A percentile compares a stretch with the other conserved stretches of the same genome.
phyloP scores from a whole-genome alignment of 2,888 invertebrate genomes.

The Drosophila suboccidentalis region DNA sequence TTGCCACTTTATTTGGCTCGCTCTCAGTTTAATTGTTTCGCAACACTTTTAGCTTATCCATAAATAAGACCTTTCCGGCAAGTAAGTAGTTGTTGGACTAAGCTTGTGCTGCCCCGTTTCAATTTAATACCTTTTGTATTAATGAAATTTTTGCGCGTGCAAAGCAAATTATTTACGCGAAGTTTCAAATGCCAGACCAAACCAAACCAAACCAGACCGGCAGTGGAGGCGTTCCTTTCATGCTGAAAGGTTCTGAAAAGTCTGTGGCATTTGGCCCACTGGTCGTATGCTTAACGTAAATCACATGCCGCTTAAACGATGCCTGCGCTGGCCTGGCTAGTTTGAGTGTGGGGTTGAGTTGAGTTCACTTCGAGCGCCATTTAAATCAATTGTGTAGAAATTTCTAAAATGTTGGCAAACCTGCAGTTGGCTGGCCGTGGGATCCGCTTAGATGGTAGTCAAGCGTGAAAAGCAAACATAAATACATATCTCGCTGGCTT shows the following conservation, averaged over 20 bases:
- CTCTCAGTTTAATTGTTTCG: slow-evolving; percentile 47
- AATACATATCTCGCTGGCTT: slow-evolving; percentile 58
- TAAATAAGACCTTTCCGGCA: slow-evolving; percentile 30
- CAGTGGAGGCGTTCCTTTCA: slow-evolving; percentile 24
- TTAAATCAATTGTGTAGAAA: slow-evolving; percentile 79
- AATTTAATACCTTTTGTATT: slow-evolving; percentile 62
- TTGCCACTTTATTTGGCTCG: slow-evolving; percentile 32
- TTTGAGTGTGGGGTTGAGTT: slow-evolving; percentile 7
- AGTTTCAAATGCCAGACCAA: slow-evolving; percentile 26
- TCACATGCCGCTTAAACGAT: slow-evolving; percentile 25
- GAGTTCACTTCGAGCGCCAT: slow-evolving; percentile 61
- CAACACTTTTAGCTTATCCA: slow-evolving; percentile 43
- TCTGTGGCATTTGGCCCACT: slow-evolving; percentile 12
- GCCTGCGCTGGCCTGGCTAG: not conserved
- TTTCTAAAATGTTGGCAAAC: slow-evolving; percentile 58
- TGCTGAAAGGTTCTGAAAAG: not conserved
- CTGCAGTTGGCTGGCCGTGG: slow-evolving; percentile 13
- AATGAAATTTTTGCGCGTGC: slow-evolving; percentile 68
- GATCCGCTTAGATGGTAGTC: slow-evolving; percentile 39
- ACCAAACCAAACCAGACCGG: slow-evolving; percentile 8
- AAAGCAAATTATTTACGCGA: slow-evolving; percentile 53
- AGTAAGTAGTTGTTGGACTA: slow-evolving; percentile 24
- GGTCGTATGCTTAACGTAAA: slow-evolving; percentile 57
- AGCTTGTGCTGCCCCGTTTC: slow-evolving; percentile 26
- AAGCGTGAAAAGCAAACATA: slow-evolving; percentile 79